These are phyloP conservation scores for Minunthozetes semirufus DNA, from an alignment of 2,888 invertebrate species.

Conservation along the genomic window DNA sequence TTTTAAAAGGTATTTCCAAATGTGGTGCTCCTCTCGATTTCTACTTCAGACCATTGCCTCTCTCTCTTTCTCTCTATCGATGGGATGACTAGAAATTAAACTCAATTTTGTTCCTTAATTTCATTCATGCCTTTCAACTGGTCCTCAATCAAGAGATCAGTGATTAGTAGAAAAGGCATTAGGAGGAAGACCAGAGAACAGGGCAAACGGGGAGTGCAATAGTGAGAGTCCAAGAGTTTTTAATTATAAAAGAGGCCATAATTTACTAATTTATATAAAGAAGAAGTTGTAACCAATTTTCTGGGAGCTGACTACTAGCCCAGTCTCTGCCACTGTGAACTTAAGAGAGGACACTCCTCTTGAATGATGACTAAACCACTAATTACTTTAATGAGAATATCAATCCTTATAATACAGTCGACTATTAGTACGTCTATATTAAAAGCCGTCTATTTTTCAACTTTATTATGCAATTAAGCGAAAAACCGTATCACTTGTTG, in stretches of 20 bases:
- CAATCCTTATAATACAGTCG: background rate
- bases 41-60: too few relatives aligned
- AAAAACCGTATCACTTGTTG: background rate
- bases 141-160: slow-evolving; percentile 8
- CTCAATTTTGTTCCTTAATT: background rate
- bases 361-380: slow-evolving; percentile 24
- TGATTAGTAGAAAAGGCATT: background rate
- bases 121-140: slow-evolving; percentile 25
- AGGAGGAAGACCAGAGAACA: background rate
- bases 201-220: too few relatives aligned
- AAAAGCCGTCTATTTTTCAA: background rate
- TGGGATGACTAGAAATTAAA: background rate
- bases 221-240: background rate
- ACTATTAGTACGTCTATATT: background rate
- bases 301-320: too few relatives aligned
- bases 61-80: too few relatives aligned
- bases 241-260: slow-evolving; percentile 18
- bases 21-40: background rate
- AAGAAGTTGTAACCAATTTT: too few relatives aligned
- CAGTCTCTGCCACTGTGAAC: too few relatives aligned
- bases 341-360: background rate
- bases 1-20: background rate
- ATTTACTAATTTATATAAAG: slow-evolving; percentile 20
- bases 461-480: background rate
- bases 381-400: slow-evolving; percentile 22